Evolutionary conservation across 2,797 vertebrate genomes (phyloP).

Genomic region (Mareca penelope): DNA sequence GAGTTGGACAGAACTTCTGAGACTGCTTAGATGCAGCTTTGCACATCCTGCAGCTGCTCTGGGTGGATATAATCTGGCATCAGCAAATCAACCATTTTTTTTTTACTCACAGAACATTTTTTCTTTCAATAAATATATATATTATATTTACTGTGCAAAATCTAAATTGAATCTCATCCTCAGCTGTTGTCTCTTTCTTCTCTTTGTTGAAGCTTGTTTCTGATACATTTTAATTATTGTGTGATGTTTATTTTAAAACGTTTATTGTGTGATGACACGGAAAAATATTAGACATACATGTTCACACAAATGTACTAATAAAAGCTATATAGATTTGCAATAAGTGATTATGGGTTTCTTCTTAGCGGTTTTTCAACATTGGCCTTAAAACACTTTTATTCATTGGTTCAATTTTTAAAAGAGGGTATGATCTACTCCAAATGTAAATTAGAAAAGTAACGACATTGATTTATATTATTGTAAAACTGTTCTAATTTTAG

Average conservation of each 20-base stretch:
- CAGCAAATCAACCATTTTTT: background rate
- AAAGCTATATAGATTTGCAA: background rate
- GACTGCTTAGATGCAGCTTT: background rate
- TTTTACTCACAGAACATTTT: background rate
- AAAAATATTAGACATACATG: background rate
- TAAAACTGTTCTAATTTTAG: background rate
- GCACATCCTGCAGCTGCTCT: background rate
- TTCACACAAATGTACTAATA: background rate
- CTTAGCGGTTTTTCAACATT: background rate
- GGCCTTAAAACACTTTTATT: background rate
- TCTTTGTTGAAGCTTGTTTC: background rate
- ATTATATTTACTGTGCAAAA: background rate
- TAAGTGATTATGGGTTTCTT: background rate
- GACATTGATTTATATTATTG: background rate
- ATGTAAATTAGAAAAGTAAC: background rate
- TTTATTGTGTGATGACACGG: background rate
- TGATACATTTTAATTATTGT: background rate
- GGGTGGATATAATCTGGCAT: background rate
- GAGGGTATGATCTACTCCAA: background rate
- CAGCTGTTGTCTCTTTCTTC: background rate
- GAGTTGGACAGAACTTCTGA: background rate
- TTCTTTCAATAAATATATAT: background rate
- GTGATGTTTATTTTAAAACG: background rate
- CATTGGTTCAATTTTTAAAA: background rate
- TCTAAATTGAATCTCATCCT: background rate